Base-by-base conservation (phyloP, 2,113 vertebrate species). In the Leucoraja erinaceus region DNA sequence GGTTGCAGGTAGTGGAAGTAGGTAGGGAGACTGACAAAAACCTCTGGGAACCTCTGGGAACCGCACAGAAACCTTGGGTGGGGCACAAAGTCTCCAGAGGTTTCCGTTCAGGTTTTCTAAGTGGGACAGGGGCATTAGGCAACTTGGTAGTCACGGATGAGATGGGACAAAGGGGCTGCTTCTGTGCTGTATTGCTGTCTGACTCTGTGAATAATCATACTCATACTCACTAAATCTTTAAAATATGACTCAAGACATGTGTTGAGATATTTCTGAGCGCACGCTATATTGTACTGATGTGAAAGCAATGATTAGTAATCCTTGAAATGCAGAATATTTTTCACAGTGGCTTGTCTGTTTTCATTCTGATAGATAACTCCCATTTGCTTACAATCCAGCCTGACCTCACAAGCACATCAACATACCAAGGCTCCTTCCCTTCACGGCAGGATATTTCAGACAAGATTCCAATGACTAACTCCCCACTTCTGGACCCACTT, bases 321-420 rank as follows among this genome's bases (percentile, higher is more conserved):
- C 66, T 28, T 91, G 90, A 91, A 91, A 72, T 91, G 63, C 68
- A 72, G 38, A 72, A 68, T 74, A 25, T 91, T 94, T 95, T 95
- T 95, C 94, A 95, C 95, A 94, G 94, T 94, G 93, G 93, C 83
- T 92, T 95, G 72, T 95, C 94, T 94, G 93, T 95, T 94, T 96
- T 93, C 94, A 92, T 94, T 94, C 47, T 93, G 79, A 81, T 96
- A 99, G 98, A 99, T 96, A 99, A 98, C 94, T 98, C 98, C 94
- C 97, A 98, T 94, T 96, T 99, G 96, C 97, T 99, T 94, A 99
- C 99, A 95, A 99, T 99, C 96, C 99, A 99, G 95, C 98, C 98
- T 0, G 99, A 99, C 96, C 97, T 99, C 94, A 99, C 98, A 94
- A 98, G 98, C 91, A 96, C 98, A 93, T 98, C 98, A 95, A 98